A percentile compares a stretch with the other conserved stretches of the same genome.
Evolutionary conservation across 1,140 invertebrate species (phyloP).

Genomic region (Drosophila arawakana): DNA sequence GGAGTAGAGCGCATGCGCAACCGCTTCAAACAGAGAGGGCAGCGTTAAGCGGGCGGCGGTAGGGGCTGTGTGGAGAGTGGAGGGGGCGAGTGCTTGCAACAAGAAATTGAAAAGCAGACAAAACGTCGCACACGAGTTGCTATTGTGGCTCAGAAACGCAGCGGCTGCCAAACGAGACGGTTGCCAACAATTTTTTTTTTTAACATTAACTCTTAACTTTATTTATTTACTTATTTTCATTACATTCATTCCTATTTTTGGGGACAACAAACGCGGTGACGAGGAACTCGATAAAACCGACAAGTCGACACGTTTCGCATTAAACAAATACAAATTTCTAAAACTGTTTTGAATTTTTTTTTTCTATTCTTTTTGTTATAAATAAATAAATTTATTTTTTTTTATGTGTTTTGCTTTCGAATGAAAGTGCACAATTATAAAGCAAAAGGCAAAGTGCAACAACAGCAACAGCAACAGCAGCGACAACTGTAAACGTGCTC

Average conservation of each 20-base stretch:
- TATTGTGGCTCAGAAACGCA: slow-evolving; percentile 80
- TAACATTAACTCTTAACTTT: slow-evolving; percentile 37
- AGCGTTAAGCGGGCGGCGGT: slow-evolving; percentile 1
- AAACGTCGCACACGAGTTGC: slow-evolving; percentile 74
- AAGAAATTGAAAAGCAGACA: slow-evolving; percentile 56
- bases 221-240: slow-evolving; percentile 13
- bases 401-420: slow-evolving; percentile 28
- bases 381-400: slow-evolving; percentile 10
- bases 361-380: slow-evolving; percentile 21
- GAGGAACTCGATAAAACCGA: slow-evolving; percentile 9
- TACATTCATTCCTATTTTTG: slow-evolving; percentile 1
- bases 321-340: slow-evolving; percentile 18
- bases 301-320: slow-evolving; percentile 6
- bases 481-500: slow-evolving; percentile 47
- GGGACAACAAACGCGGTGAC: not conserved
- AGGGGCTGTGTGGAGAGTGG: not conserved
- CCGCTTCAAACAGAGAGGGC: slow-evolving; percentile 23
- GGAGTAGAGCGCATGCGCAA: slow-evolving; percentile 37
- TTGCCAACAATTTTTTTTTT: slow-evolving; percentile 32
- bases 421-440: slow-evolving; percentile 66
- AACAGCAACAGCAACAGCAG: slow-evolving; percentile 15
- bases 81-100: slow-evolving; percentile 48
- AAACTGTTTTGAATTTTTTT: slow-evolving; percentile 6
- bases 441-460: slow-evolving; percentile 26
- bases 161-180: slow-evolving; percentile 81